These are phyloP conservation scores for Portunus trituberculatus DNA, from an alignment of 1,140 invertebrate genomes.

Conservation along the genomic window DNA sequence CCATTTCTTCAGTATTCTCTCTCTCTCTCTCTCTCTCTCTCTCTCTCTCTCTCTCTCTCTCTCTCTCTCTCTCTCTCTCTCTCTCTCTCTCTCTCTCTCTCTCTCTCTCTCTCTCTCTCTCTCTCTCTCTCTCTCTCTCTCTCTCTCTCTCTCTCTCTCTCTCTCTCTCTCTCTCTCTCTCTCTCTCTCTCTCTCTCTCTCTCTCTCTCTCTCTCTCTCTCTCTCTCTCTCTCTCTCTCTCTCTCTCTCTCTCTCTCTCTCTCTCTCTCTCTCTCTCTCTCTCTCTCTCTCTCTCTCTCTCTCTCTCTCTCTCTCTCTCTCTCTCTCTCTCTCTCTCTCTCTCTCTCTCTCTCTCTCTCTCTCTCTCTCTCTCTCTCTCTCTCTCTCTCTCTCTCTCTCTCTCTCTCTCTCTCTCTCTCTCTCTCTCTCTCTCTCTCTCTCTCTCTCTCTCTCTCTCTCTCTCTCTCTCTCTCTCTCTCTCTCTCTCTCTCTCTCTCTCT, in stretches of 20 bases:
- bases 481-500: slow-evolving; percentile 36
- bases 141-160: slow-evolving; percentile 50
- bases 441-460: slow-evolving; percentile 45
- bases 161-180: slow-evolving; percentile 48
- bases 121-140: slow-evolving; percentile 28
- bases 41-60: slow-evolving; percentile 32
- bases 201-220: slow-evolving; percentile 28
- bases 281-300: slow-evolving; percentile 29
- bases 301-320: slow-evolving; percentile 39
- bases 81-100: slow-evolving; percentile 50
- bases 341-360: slow-evolving; percentile 38
- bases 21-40: slow-evolving; percentile 31
- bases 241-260: slow-evolving; percentile 49
- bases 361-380: slow-evolving; percentile 29
- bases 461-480: slow-evolving; percentile 27
- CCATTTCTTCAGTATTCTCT: background rate
- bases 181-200: slow-evolving; percentile 26
- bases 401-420: slow-evolving; percentile 49
- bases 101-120: slow-evolving; percentile 2
- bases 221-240: slow-evolving; percentile 45
- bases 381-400: slow-evolving; percentile 36
- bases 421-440: slow-evolving; percentile 45
- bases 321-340: slow-evolving; percentile 49
- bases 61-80: slow-evolving; percentile 49
- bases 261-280: slow-evolving; percentile 32